These are phyloP conservation scores for Microcebus griseorufus DNA, from an alignment of 2,113 vertebrate species.

Conservation along the genomic window DNA sequence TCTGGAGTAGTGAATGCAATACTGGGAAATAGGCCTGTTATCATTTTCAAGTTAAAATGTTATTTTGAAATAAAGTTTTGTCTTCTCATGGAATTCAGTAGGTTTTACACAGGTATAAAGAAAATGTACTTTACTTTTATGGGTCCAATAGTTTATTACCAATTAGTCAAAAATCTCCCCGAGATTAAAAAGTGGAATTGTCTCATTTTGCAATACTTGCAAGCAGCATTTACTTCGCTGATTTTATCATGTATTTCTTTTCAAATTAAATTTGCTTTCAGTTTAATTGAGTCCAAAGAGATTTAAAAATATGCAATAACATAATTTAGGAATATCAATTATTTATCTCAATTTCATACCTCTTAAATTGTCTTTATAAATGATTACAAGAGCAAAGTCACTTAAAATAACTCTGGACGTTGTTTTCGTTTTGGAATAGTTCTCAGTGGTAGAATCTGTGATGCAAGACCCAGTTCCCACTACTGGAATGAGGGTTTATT, in stretches of 20 bases:
- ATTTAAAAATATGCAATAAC: not conserved
- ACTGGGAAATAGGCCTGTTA: not conserved
- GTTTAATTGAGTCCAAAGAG: not conserved
- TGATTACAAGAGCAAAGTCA: not conserved
- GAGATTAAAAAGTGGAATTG: not conserved
- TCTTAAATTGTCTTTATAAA: not conserved
- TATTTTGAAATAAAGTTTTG: not conserved
- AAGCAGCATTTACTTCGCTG: not conserved
- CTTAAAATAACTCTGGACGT: not conserved
- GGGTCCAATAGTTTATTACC: not conserved
- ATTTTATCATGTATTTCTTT: not conserved
- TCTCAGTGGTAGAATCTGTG: not conserved
- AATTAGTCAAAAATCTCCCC: not conserved
- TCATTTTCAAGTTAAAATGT: not conserved
- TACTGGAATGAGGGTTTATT: not conserved
- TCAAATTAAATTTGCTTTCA: slow-evolving; percentile 23
- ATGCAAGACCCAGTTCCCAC: not conserved
- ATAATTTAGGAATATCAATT: not conserved
- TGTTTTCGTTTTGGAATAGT: not conserved
- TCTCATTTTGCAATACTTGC: not conserved
- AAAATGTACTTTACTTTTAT: not conserved
- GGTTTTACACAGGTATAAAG: not conserved
- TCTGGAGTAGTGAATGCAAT: not conserved
- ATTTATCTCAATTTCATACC: not conserved
- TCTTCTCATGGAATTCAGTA: not conserved